These are phyloP conservation scores for Elymnias hypermnestra DNA, from an alignment of 1,140 invertebrate genomes.

Conservation along the genomic window DNA sequence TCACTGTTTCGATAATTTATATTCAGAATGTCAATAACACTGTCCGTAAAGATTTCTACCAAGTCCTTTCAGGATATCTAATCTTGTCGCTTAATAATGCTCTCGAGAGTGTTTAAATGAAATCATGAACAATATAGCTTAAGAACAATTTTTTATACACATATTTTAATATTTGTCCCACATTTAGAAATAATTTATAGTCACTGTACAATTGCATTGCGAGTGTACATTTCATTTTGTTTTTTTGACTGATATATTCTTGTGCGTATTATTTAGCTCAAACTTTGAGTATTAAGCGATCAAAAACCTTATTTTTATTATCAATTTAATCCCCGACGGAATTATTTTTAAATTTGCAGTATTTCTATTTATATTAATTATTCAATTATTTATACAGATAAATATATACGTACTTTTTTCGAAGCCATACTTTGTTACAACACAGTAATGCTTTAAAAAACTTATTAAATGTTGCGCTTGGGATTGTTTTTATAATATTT, in stretches of 20 bases:
- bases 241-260: conserved; percentile 10
- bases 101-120: not conserved
- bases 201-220: not conserved
- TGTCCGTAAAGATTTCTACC: no score
- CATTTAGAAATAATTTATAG: conserved; percentile 1
- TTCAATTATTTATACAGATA: no score
- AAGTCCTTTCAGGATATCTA: not conserved
- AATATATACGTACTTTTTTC: no score
- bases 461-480: no score
- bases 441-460: no score
- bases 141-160: conserved; percentile 27
- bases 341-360: no score
- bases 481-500: no score
- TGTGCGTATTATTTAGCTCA: conserved; percentile 10
- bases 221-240: conserved; percentile 7
- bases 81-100: not conserved
- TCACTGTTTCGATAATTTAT: no score
- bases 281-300: conserved; percentile 8
- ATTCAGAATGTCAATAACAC: no score
- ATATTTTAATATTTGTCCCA: conserved; percentile 13
- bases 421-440: no score
- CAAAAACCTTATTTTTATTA: no score
- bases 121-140: conserved; percentile 44
- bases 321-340: conserved; percentile 3
- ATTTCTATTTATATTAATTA: no score